Evolutionary conservation across 2,888 invertebrate genomes (phyloP), one percentile per base, ranked within the genome.

Genomic region (Xestia xanthographa): DNA sequence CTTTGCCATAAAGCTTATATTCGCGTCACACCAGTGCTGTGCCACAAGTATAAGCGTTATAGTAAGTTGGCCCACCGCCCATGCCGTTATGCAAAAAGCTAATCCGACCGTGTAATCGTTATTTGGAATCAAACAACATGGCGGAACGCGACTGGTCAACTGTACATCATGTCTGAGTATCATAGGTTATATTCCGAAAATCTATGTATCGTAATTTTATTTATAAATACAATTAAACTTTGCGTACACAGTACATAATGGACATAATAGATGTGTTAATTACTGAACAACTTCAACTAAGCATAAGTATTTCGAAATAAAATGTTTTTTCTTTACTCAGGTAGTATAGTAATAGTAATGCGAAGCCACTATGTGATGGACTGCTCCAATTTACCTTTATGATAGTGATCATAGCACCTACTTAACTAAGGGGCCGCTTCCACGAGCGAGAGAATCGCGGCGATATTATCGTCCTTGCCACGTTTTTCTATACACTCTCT

Each of bases 251-350:
- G 60, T 75, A 66, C 66, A 45, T 66, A 66, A 43, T 53, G 8
- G 41, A 58, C 43, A 56, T 66, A 29, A 34, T 34, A 17, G 45
- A 41, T 58, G 26, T 63, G 34, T 82, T 82, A 56, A 29, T 34
- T 53, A 66, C 53, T 69, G 68, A 69, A 53, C 66, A 80, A 69
- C 53, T 53, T 29, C 60, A 69, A 67, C 20, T 79, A 67, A 66
- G 41, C 22, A 45, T 60, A 66, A 66, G 68, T 60, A 66, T 68
- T 66, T 62, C 29, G 34, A 48, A 41, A 56, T 80, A 8, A 53
- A 81, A 79, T 29, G 29, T 77, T 48, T 76, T 76, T 76, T 48
- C 41, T 77, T 56, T 34, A 43, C 29, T 72, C 50, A 12, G 29
- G 17, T 76, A 66, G 38, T 70, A 65, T 58, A 20, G 14, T 63